A percentile compares a stretch with the other conserved stretches of the same genome.
phyloP scores from a whole-genome alignment of 2,797 vertebrate genomes.

The Pterois miles region DNA sequence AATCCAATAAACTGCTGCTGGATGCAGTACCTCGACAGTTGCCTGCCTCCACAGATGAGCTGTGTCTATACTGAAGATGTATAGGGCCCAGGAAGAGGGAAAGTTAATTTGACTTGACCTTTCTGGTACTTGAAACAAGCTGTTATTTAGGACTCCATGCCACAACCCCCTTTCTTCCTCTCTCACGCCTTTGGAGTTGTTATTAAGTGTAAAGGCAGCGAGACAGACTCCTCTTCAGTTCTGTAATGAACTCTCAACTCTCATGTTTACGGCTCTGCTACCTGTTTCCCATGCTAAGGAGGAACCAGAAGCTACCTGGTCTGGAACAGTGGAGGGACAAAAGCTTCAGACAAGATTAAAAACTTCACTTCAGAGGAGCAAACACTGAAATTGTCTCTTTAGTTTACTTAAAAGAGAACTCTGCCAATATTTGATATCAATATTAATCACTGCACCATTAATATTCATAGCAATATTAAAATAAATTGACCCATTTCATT shows the following conservation, averaged over 20 bases:
- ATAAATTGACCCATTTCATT: slow-evolving; percentile 11
- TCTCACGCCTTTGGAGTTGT: slow-evolving; percentile 2
- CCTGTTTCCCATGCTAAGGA: slow-evolving; percentile 23
- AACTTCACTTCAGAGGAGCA: not conserved
- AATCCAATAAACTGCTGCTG: slow-evolving; percentile 58
- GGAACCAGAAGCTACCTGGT: slow-evolving; percentile 1
- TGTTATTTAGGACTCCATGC: slow-evolving; percentile 43
- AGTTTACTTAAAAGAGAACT: slow-evolving; percentile 1
- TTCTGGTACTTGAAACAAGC: slow-evolving; percentile 51
- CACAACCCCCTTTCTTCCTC: not conserved
- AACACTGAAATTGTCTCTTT: not conserved
- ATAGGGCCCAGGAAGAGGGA: slow-evolving; percentile 10
- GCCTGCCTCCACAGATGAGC: slow-evolving; percentile 50
- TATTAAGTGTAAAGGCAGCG: slow-evolving; percentile 21
- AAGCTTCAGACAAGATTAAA: not conserved
- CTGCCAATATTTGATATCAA: slow-evolving; percentile 3
- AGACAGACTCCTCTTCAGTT: slow-evolving; percentile 16
- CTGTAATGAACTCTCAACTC: slow-evolving; percentile 25
- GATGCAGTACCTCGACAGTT: slow-evolving; percentile 57
- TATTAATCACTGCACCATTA: slow-evolving; percentile 35
- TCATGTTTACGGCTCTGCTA: slow-evolving; percentile 3
- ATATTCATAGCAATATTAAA: slow-evolving; percentile 57
- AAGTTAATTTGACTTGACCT: slow-evolving; percentile 67
- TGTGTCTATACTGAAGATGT: slow-evolving; percentile 40
- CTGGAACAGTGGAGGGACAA: not conserved